Evolutionary conservation across 2,888 invertebrate genomes (phyloP).

Genomic region (Lepidonotus clava): DNA sequence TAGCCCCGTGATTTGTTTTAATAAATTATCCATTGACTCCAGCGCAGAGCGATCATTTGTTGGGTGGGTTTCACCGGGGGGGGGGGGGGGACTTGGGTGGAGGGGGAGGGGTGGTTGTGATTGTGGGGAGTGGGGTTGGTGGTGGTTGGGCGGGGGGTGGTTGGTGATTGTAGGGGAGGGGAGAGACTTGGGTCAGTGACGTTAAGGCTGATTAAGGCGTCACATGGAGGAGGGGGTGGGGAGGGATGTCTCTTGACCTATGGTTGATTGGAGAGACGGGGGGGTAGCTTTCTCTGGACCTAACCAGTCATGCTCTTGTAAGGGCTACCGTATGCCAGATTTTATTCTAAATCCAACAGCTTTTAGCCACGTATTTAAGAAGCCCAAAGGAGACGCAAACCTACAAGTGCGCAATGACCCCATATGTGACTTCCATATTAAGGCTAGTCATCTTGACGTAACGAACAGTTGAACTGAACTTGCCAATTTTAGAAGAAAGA

Average conservation of each 20-base stretch:
- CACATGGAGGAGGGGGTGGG: neutral
- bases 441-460: too few species aligned
- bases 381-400: too few species aligned
- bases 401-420: too few species aligned
- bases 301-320: too few species aligned
- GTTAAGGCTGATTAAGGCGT: neutral
- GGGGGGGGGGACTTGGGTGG: neutral
- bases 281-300: too few species aligned
- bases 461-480: too few species aligned
- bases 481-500: too few species aligned
- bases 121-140: neutral
- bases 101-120: neutral
- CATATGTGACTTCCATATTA: too few species aligned
- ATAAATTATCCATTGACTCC: slow-evolving; percentile 52
- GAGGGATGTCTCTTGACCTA: neutral
- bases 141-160: neutral
- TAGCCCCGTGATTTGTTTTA: slow-evolving; percentile 44
- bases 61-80: slow-evolving; percentile 20
- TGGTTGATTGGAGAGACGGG: too few species aligned
- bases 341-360: too few species aligned
- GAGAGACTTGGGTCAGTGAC: slow-evolving; percentile 8
- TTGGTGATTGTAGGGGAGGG: slow-evolving; percentile 2
- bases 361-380: too few species aligned
- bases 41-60: slow-evolving; percentile 47
- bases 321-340: too few species aligned